Percentiles rank a stretch among this genome's conserved stretches.
phyloP scores from a whole-genome alignment of 2,113 vertebrate genomes.

The Prionailurus bengalensis region DNA sequence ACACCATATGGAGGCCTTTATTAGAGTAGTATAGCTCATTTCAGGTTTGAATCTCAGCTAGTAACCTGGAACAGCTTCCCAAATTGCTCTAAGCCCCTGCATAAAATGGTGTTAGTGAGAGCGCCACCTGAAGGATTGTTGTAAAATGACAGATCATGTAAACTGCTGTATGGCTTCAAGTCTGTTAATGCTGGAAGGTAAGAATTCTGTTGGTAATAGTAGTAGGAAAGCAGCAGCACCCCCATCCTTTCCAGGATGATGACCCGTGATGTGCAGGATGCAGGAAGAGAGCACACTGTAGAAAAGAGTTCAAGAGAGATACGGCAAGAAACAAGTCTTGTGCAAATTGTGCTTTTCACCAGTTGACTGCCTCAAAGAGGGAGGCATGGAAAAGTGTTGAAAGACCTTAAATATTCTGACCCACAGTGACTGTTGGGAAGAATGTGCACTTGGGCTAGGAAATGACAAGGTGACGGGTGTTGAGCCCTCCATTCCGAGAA shows the following conservation, averaged over 20 bases:
- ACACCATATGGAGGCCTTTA: not conserved
- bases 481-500: not conserved
- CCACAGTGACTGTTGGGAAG: not conserved
- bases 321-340: not conserved
- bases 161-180: not conserved
- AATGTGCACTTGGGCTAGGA: not conserved
- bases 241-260: rapidly evolving
- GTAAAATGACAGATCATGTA: not conserved
- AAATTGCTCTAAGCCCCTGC: not conserved
- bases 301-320: not conserved
- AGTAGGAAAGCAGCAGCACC: not conserved
- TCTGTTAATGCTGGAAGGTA: not conserved
- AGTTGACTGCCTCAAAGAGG: not conserved
- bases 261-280: not conserved
- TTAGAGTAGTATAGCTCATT: not conserved
- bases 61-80: not conserved
- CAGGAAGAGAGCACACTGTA: not conserved
- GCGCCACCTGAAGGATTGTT: not conserved
- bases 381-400: not conserved
- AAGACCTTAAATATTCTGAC: not conserved
- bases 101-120: not conserved
- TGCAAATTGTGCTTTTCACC: not conserved
- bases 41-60: not conserved
- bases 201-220: not conserved
- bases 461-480: not conserved